A percentile compares a stretch with the other conserved stretches of the same genome.
phyloP scores from a whole-genome alignment of 2,113 vertebrate species.

The Cavia aperea region DNA sequence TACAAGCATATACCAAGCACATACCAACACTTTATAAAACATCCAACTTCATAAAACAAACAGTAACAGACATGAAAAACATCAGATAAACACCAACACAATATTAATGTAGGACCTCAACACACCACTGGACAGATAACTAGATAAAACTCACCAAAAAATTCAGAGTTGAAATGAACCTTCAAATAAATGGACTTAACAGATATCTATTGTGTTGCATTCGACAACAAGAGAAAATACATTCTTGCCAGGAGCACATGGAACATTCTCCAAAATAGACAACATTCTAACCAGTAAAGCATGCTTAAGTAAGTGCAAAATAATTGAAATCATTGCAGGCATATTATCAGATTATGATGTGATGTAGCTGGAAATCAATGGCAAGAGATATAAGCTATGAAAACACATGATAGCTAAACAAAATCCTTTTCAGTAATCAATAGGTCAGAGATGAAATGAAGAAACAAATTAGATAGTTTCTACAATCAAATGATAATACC shows the following conservation, averaged over 20 bases:
- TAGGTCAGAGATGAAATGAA: not conserved
- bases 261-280: not conserved
- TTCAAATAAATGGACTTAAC: not conserved
- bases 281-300: not conserved
- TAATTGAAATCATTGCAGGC: not conserved
- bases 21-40: too few species aligned
- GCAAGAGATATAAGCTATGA: not conserved
- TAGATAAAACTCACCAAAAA: not conserved
- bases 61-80: not conserved
- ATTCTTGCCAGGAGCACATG: not conserved
- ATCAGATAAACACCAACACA: not conserved
- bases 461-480: not conserved
- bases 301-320: not conserved
- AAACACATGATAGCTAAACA: not conserved
- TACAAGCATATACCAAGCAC: too few species aligned
- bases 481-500: not conserved
- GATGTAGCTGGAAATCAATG: not conserved
- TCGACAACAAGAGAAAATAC: not conserved
- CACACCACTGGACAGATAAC: not conserved
- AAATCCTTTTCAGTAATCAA: not conserved
- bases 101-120: not conserved
- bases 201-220: not conserved
- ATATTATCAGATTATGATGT: not conserved
- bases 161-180: not conserved
- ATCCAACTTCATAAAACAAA: not conserved